phyloP scores from a whole-genome alignment of 2,113 vertebrate species.

The Urocitellus parryii region DNA sequence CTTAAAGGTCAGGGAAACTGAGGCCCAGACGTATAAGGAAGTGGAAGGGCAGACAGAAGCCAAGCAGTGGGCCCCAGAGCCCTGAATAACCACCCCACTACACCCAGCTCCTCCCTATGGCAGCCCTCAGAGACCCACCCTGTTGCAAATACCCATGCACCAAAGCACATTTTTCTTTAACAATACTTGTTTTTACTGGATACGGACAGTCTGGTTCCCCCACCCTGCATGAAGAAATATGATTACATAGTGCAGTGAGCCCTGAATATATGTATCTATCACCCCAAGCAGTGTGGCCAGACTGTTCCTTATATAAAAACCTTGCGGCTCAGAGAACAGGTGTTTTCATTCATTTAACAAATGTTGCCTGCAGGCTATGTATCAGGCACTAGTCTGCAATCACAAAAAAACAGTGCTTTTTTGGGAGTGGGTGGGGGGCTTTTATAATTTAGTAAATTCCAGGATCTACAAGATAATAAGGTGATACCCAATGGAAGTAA shows the following conservation, averaged over 20 bases:
- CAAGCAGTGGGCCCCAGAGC: neutral
- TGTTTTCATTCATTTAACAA: neutral
- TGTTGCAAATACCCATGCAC: neutral
- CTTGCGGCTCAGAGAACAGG: neutral
- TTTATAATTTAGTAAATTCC: neutral
- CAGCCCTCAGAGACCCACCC: neutral
- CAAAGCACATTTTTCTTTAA: neutral
- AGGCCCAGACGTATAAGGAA: neutral
- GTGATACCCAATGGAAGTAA: neutral
- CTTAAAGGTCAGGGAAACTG: neutral
- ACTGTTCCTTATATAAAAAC: neutral
- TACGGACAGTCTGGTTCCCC: too few relatives aligned
- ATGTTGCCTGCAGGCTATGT: neutral
- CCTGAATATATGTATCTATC: neutral
- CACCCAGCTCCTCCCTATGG: neutral
- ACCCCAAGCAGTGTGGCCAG: neutral
- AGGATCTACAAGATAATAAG: constrained; percentile 1
- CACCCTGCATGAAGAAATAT: neutral
- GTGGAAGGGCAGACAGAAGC: neutral
- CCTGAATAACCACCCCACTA: neutral
- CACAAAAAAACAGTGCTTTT: neutral
- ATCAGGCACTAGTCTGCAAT: neutral
- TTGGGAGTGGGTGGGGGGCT: too few relatives aligned
- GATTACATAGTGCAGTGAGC: neutral
- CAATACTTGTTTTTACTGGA: neutral